Conservation (phyloP, 1,140 invertebrate genomes). For the Drosophila busckii region DNA sequence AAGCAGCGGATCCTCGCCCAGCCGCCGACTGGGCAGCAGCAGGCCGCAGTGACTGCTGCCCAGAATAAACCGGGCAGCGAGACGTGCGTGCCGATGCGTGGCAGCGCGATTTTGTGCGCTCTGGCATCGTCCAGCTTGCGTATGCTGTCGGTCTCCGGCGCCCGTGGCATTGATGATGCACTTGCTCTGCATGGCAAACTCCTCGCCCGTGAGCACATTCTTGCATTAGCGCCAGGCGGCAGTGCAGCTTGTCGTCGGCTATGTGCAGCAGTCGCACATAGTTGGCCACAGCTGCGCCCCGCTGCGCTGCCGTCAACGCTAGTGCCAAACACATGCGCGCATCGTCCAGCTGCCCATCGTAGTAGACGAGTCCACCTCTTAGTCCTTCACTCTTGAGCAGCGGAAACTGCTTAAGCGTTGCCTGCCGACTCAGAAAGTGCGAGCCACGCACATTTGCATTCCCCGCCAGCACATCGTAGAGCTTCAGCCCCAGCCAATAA, state of each 20-base stretch:
- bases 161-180: slow-evolving; percentile 55
- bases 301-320: slow-evolving; percentile 34
- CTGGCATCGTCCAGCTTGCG: slow-evolving; percentile 33
- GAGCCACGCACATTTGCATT: slow-evolving; percentile 42
- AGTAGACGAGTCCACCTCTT: slow-evolving; percentile 50
- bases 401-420: slow-evolving; percentile 44
- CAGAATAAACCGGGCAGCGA: slow-evolving; percentile 46
- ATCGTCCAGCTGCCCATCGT: slow-evolving; percentile 53
- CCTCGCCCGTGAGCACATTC: slow-evolving; percentile 13
- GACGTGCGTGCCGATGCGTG: slow-evolving; percentile 29
- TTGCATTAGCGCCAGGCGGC: slow-evolving; percentile 26
- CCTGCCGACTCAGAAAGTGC: slow-evolving; percentile 26
- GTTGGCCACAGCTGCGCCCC: slow-evolving; percentile 44
- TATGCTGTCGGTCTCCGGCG: slow-evolving; percentile 28
- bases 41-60: slow-evolving; percentile 42
- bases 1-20: slow-evolving; percentile 8
- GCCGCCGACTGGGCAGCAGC: slow-evolving; percentile 14
- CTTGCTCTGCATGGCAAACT: slow-evolving; percentile 18
- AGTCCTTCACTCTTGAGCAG: slow-evolving; percentile 31
- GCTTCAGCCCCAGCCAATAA: slow-evolving; percentile 48
- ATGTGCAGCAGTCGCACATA: slow-evolving; percentile 27
- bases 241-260: not conserved
- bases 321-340: slow-evolving; percentile 57
- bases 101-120: slow-evolving; percentile 14
- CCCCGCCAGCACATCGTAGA: slow-evolving; percentile 49